Percentiles rank a stretch among this genome's conserved stretches.
Conservation (phyloP, 2,888 invertebrate species). For the Glyphotaelius pellucidus region DNA sequence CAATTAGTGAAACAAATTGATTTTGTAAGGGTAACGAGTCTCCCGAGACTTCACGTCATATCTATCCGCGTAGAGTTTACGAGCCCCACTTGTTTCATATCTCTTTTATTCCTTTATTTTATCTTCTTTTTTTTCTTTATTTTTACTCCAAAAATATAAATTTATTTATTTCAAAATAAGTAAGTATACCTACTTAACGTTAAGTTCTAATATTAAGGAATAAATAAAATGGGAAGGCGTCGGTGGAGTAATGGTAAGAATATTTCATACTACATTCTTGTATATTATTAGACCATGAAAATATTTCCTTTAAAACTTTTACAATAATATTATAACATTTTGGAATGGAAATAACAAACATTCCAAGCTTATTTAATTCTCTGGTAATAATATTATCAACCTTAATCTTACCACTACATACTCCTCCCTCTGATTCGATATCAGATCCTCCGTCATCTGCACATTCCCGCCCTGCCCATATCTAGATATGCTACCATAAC, state of each 20-base stretch:
- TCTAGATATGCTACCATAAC: not conserved
- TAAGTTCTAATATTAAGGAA: constrained; percentile 63
- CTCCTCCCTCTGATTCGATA: constrained; percentile 58
- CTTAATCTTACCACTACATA: constrained; percentile 39
- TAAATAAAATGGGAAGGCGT: constrained; percentile 57
- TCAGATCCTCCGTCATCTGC: constrained; percentile 52
- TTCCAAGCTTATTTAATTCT: constrained; percentile 50
- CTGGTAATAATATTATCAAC: constrained; percentile 42
- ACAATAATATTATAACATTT: constrained; percentile 36
- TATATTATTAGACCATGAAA: constrained; percentile 45
- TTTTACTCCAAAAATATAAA: constrained; percentile 57
- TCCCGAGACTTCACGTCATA: constrained; percentile 62
- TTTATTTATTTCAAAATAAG: constrained; percentile 65
- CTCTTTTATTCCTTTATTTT: constrained; percentile 30
- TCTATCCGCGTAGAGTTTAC: constrained; percentile 58
- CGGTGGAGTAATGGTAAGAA: constrained; percentile 57
- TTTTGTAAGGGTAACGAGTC: constrained; percentile 61
- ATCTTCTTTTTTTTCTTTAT: constrained; percentile 44
- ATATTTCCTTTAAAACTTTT: constrained; percentile 45
- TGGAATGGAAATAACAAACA: constrained; percentile 47
- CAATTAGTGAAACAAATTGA: constrained; percentile 62
- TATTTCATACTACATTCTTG: constrained; percentile 54
- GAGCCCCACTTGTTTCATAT: constrained; percentile 48
- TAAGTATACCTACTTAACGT: constrained; percentile 60
- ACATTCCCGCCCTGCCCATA: constrained; percentile 57